Evolutionary conservation across 2,888 invertebrate genomes (phyloP).

Genomic region (Watsonalla cultraria): DNA sequence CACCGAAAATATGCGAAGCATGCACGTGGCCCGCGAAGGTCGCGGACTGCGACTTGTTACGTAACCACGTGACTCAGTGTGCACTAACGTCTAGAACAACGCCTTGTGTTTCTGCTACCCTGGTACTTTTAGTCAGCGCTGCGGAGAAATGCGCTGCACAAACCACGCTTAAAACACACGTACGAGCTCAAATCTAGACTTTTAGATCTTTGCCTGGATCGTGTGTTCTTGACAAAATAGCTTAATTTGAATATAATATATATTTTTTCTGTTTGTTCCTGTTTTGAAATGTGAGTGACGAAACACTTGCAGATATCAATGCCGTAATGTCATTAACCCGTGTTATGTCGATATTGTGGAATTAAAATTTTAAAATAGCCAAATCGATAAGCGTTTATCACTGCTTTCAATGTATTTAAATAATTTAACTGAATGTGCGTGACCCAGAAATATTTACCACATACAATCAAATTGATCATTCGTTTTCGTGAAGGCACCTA

Average conservation of each 20-base stretch:
- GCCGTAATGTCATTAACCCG: not conserved
- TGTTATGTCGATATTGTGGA: not conserved
- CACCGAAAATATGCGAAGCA: conserved; percentile 9
- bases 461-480: no score
- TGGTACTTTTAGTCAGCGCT: conserved; percentile 5
- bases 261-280: no score
- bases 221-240: not conserved
- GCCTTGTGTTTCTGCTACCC: conserved; percentile 3
- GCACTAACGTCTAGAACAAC: conserved; percentile 2
- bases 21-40: conserved; percentile 26
- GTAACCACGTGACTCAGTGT: conserved; percentile 28
- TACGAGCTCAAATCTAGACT: not conserved
- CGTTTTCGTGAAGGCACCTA: no score
- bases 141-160: not conserved
- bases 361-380: not conserved
- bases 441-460: not conserved
- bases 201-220: not conserved
- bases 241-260: not conserved
- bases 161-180: not conserved
- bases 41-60: conserved; percentile 37
- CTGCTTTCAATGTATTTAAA: not conserved
- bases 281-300: not conserved
- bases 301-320: not conserved
- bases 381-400: not conserved
- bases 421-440: not conserved